Percentiles rank a stretch among this genome's conserved stretches.
Conservation (phyloP, 2,797 vertebrate genomes). For the Microhierax caerulescens region DNA sequence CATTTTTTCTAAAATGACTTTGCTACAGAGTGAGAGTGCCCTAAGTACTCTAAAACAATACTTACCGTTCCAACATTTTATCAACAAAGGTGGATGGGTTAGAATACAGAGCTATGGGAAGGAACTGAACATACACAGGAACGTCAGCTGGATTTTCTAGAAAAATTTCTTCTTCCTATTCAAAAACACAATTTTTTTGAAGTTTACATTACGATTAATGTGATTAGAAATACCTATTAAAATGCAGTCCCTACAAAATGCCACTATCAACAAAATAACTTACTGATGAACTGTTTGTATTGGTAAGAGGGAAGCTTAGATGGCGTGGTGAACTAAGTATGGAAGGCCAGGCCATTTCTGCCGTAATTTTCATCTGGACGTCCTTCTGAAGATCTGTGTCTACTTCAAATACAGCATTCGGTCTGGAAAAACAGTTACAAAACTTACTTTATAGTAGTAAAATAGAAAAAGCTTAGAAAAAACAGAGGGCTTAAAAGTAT, state of each 20-base stretch:
- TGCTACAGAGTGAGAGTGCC: not conserved
- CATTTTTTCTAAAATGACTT: not conserved
- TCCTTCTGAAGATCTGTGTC: conserved; percentile 97
- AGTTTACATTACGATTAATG: not conserved
- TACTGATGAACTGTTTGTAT: conserved; percentile 94
- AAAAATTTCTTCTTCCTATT: conserved; percentile 90
- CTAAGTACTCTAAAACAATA: not conserved
- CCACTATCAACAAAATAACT: conserved; percentile 67
- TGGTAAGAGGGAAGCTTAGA: conserved; percentile 92
- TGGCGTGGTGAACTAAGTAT: conserved; percentile 84
- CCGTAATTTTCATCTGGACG: conserved; percentile 87
- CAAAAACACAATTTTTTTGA: conserved; percentile 14
- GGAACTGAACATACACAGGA: conserved; percentile 89
- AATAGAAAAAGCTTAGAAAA: not conserved
- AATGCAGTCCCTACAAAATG: not conserved
- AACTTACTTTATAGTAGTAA: not conserved
- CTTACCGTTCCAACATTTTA: conserved; percentile 88
- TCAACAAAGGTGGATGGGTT: conserved; percentile 88
- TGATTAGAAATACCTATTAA: not conserved
- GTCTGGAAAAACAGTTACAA: conserved; percentile 68
- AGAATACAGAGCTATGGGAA: conserved; percentile 91
- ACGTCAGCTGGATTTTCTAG: conserved; percentile 93
- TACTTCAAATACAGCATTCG: conserved; percentile 91
- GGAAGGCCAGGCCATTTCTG: conserved; percentile 92
- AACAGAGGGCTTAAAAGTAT: not conserved